Evolutionary conservation across 2,888 invertebrate genomes (phyloP), one percentile per base, ranked within the genome.

Genomic region (Lacanobia oleracea): DNA sequence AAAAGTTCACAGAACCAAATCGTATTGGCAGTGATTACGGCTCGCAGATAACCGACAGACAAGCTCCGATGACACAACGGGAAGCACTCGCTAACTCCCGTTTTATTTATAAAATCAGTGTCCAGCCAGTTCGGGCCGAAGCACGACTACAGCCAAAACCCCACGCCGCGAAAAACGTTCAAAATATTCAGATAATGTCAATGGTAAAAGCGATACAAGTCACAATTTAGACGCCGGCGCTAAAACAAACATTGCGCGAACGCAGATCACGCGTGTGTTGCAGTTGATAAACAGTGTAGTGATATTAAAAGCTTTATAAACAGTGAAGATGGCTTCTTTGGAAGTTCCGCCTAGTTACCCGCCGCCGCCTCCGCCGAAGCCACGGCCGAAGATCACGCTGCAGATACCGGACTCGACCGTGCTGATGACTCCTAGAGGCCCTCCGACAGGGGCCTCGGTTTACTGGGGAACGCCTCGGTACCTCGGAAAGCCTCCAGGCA

Each of bases 31-130:
- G 72, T 82, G 75, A 84, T 79, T 81, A 76, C 59, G 57, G 68
- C 77, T 78, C 73, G 68, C 72, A 86, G 83, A 84, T 87, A 83
- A 83, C 80, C 67, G 76, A 62, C 77, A 50, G 77, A 74, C 79
- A 79, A 77, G 82, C 77, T 75, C 82, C 84, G 90, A 93, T 94
- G 94, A 93, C 93, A 94, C 92, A 90, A 89, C 92, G 91, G 91
- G 90, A 92, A 91, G 89, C 89, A 86, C 89, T 88, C 82, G 79
- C 87, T 86, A 85, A 86, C 89, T 87, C 88, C 88, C 85, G 91
- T 89, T 93, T 89, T 95, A 95, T 95, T 95, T 95, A 94, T 96
- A 96, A 93, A 92, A 91, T 89, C 93, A 93, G 92, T 94, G 93
- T 94, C 93, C 94, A 94, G 92, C 88, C 91, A 90, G 89, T 83